phyloP scores from a whole-genome alignment of 1,140 invertebrate species.

The Brachystomella parvula region DNA sequence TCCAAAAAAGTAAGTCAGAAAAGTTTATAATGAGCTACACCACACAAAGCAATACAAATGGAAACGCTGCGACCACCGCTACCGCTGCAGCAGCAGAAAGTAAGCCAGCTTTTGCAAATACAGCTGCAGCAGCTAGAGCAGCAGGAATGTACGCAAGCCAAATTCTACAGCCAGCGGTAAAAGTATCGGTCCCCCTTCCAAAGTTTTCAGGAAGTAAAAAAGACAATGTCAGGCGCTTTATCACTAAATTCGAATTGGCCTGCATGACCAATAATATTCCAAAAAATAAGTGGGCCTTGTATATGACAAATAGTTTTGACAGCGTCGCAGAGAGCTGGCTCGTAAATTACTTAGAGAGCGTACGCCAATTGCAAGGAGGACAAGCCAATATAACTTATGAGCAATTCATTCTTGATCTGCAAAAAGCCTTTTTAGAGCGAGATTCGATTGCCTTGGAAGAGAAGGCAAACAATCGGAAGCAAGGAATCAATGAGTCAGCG shows the following conservation, averaged over 20 bases:
- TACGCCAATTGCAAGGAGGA: not conserved
- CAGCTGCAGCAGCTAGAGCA: no score
- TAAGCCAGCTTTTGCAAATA: no score
- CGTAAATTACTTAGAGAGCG: not conserved
- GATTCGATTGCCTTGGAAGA: not conserved
- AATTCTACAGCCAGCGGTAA: not conserved
- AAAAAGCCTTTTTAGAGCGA: not conserved
- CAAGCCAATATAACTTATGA: not conserved
- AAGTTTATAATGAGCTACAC: no score
- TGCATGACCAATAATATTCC: not conserved
- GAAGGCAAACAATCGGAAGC: not conserved
- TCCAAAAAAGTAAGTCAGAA: no score
- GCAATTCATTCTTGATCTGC: not conserved
- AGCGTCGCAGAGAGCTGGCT: not conserved
- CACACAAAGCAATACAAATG: no score
- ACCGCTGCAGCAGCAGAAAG: no score
- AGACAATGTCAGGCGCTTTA: not conserved
- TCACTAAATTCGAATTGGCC: not conserved
- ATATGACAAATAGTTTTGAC: not conserved
- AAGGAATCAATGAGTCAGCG: not conserved
- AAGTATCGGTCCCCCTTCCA: not conserved
- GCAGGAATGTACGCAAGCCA: no score
- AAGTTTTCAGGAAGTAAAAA: not conserved
- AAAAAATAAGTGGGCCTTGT: not conserved
- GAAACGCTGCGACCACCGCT: no score